Percentiles rank a stretch among this genome's conserved stretches.
phyloP scores from a whole-genome alignment of 2,797 vertebrate genomes.

The Lepilemur septentrionalis region DNA sequence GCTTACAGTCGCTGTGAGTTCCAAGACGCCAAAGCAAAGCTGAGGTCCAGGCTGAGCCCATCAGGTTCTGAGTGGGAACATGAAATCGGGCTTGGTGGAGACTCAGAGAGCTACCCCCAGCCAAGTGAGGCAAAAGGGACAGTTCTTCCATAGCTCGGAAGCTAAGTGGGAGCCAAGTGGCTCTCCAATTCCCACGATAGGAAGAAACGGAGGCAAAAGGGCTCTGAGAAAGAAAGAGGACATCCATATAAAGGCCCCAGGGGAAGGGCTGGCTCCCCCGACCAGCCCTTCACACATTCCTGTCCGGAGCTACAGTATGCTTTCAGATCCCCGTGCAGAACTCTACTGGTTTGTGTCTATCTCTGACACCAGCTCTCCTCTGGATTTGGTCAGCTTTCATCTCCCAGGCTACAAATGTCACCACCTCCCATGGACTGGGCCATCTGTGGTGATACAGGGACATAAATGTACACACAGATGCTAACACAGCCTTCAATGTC shows the following conservation, averaged over 20 bases:
- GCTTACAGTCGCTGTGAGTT: not conserved
- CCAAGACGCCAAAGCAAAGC: not conserved
- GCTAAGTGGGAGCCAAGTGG: not conserved
- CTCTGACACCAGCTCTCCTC: not conserved
- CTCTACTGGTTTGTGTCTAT: not conserved
- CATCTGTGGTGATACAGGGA: not conserved
- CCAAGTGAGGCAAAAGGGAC: not conserved
- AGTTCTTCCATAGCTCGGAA: not conserved
- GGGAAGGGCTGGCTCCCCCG: not conserved
- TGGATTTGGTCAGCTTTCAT: not conserved
- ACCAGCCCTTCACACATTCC: not conserved
- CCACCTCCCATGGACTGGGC: not conserved
- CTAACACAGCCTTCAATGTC: not conserved
- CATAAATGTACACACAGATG: not conserved
- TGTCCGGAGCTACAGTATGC: not conserved
- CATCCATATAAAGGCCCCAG: not conserved
- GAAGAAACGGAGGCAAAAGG: conserved; percentile 14
- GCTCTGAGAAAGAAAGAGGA: not conserved
- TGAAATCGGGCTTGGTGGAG: not conserved
- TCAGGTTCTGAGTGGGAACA: not conserved
- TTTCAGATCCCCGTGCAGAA: not conserved
- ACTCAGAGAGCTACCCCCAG: not conserved
- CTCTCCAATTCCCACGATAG: not conserved
- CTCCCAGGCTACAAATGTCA: not conserved
- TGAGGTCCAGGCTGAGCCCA: not conserved